Conservation (phyloP, 2,888 invertebrate species). For the Heliothis peltigera region DNA sequence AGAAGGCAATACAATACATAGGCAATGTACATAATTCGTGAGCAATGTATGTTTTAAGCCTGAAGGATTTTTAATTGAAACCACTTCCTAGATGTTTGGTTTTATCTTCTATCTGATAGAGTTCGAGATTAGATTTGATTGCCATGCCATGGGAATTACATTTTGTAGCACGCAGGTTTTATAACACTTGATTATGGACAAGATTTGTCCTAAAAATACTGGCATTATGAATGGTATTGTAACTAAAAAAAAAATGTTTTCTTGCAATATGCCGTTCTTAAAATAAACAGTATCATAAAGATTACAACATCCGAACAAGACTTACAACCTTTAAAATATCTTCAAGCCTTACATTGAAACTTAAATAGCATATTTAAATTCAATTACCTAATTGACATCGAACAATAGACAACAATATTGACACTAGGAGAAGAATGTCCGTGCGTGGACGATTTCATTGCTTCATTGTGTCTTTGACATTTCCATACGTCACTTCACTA, state of each 20-base stretch:
- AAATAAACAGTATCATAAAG: not conserved
- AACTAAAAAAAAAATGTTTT: too few species aligned
- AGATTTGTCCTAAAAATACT: not conserved
- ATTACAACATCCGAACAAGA: not conserved
- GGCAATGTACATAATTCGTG: constrained; percentile 24
- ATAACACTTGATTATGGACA: not conserved
- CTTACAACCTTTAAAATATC: not conserved
- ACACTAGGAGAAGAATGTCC: constrained; percentile 61
- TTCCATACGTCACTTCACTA: constrained; percentile 70
- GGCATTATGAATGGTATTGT: too few species aligned
- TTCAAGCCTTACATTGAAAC: constrained; percentile 37
- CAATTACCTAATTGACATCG: constrained; percentile 64
- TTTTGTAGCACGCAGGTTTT: not conserved
- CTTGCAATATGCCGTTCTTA: not conserved
- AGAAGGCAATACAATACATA: constrained; percentile 28
- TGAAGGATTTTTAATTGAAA: constrained; percentile 51
- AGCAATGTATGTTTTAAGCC: constrained; percentile 15
- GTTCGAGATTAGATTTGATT: not conserved
- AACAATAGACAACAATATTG: constrained; percentile 65
- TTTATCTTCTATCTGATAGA: constrained; percentile 32
- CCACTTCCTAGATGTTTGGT: constrained; percentile 40
- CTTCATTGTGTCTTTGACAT: constrained; percentile 70
- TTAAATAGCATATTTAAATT: constrained; percentile 48
- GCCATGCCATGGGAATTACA: not conserved
- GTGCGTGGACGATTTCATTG: constrained; percentile 68